Percentiles rank a stretch among this genome's conserved stretches.
These are phyloP conservation scores for Ametastegia equiseti DNA, from an alignment of 2,888 invertebrate species.

Conservation along the genomic window DNA sequence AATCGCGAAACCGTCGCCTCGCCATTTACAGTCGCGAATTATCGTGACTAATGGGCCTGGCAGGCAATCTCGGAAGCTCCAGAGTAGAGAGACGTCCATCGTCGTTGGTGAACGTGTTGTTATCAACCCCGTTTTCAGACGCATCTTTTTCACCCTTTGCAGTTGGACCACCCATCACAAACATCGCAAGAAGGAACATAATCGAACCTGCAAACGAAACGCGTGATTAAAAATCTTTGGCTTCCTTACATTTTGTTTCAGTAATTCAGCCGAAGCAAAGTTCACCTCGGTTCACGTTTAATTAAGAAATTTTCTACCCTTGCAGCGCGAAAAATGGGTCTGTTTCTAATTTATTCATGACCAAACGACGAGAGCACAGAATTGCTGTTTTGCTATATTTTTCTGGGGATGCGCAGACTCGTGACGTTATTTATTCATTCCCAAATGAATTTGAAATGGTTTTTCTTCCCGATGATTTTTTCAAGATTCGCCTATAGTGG, in stretches of 20 bases:
- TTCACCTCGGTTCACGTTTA: too few species aligned
- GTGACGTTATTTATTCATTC: too few species aligned
- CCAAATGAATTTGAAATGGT: too few species aligned
- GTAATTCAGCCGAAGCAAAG: too few species aligned
- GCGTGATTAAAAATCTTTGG: neutral
- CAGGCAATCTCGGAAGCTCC: slow-evolving; percentile 69
- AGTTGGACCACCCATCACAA: slow-evolving; percentile 85
- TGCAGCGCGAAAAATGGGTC: too few species aligned
- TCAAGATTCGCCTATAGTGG: too few species aligned
- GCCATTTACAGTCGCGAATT: slow-evolving; percentile 65
- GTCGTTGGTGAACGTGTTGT: slow-evolving; percentile 78
- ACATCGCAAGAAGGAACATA: slow-evolving; percentile 88
- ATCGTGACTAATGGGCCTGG: slow-evolving; percentile 61
- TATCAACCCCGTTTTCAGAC: slow-evolving; percentile 77
- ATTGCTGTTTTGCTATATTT: too few species aligned
- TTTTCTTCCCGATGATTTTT: too few species aligned
- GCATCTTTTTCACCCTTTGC: slow-evolving; percentile 68
- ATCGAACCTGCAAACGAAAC: slow-evolving; percentile 83
- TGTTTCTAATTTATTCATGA: too few species aligned
- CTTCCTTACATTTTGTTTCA: neutral
- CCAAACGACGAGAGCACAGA: too few species aligned
- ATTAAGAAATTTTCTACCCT: too few species aligned
- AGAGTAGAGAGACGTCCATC: slow-evolving; percentile 72
- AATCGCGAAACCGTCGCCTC: neutral
- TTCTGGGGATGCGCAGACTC: too few species aligned